A percentile compares a stretch with the other conserved stretches of the same genome.
These are phyloP conservation scores for Nemoura dubitans DNA, from an alignment of 2,888 invertebrate species.

Conservation along the genomic window DNA sequence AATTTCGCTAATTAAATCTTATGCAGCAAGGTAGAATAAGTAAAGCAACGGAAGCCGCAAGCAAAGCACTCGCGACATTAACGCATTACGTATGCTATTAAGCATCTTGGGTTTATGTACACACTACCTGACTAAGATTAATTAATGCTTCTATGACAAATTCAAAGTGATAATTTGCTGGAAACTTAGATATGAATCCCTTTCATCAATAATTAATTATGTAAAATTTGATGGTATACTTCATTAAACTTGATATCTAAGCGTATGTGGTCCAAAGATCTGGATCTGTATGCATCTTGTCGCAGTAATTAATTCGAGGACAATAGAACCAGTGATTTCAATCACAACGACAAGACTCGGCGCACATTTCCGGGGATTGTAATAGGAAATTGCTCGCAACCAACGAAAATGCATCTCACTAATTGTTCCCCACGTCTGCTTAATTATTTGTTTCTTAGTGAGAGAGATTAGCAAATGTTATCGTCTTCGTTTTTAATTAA, in stretches of 20 bases:
- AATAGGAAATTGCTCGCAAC: constrained; percentile 28
- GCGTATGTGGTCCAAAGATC: background rate
- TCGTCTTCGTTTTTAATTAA: constrained; percentile 38
- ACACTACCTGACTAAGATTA: constrained; percentile 24
- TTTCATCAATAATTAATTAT: constrained; percentile 31
- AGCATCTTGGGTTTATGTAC: constrained; percentile 21
- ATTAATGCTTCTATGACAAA: constrained; percentile 34
- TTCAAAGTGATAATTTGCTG: constrained; percentile 32
- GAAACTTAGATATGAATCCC: constrained; percentile 24
- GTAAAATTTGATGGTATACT: constrained; percentile 9
- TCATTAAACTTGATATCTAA: background rate
- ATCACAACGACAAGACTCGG: background rate
- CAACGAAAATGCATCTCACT: constrained; percentile 15
- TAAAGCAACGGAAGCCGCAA: background rate
- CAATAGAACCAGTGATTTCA: constrained; percentile 13
- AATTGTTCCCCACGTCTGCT: constrained; percentile 16
- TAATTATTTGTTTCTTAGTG: constrained; percentile 27
- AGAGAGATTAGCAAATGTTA: constrained; percentile 12
- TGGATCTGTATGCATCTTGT: background rate
- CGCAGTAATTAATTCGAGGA: background rate
- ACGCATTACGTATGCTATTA: constrained; percentile 26
- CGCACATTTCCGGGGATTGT: background rate
- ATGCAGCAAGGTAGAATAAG: constrained; percentile 20
- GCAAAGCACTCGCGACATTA: constrained; percentile 14
- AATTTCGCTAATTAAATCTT: constrained; percentile 1